A percentile compares a stretch with the other conserved stretches of the same genome.
Evolutionary conservation across 2,888 invertebrate species (phyloP).

Genomic region (Hypomecis atomaria): DNA sequence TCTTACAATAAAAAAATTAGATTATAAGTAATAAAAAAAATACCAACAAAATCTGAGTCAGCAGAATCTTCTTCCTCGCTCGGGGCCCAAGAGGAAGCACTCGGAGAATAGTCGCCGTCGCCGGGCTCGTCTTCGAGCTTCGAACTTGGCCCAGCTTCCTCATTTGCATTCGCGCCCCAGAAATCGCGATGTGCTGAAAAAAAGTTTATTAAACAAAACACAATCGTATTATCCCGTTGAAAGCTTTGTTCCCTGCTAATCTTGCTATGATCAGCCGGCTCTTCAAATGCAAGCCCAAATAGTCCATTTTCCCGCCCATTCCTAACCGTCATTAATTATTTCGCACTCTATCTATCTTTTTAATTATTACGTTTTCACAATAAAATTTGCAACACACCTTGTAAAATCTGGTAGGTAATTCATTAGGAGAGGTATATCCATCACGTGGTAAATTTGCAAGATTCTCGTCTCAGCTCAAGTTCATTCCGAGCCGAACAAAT

Average conservation of each 20-base stretch:
- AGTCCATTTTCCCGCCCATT: too few relatives aligned
- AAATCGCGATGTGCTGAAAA: slow-evolving; percentile 22
- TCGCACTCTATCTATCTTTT: too few relatives aligned
- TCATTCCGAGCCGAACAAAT: too few relatives aligned
- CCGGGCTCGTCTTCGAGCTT: slow-evolving; percentile 52
- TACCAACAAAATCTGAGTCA: slow-evolving; percentile 54
- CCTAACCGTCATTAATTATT: too few relatives aligned
- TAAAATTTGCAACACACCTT: too few relatives aligned
- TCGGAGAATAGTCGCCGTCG: slow-evolving; percentile 66
- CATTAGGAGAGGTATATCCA: neutral
- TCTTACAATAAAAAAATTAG: slow-evolving; percentile 21
- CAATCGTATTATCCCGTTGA: neutral
- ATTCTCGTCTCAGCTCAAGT: neutral
- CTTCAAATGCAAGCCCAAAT: too few relatives aligned
- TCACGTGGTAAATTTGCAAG: neutral
- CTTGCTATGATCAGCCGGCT: too few relatives aligned
- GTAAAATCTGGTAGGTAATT: too few relatives aligned
- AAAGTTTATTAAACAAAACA: neutral
- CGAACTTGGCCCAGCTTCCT: slow-evolving; percentile 48
- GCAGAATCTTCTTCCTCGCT: slow-evolving; percentile 60
- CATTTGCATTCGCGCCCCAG: slow-evolving; percentile 44
- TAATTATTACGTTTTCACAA: too few relatives aligned
- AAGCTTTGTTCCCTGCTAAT: too few relatives aligned
- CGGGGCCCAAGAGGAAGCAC: slow-evolving; percentile 70
- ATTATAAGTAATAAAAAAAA: neutral